Evolutionary conservation across 2,113 vertebrate species (phyloP).

Genomic region (Catharus bicknelli): DNA sequence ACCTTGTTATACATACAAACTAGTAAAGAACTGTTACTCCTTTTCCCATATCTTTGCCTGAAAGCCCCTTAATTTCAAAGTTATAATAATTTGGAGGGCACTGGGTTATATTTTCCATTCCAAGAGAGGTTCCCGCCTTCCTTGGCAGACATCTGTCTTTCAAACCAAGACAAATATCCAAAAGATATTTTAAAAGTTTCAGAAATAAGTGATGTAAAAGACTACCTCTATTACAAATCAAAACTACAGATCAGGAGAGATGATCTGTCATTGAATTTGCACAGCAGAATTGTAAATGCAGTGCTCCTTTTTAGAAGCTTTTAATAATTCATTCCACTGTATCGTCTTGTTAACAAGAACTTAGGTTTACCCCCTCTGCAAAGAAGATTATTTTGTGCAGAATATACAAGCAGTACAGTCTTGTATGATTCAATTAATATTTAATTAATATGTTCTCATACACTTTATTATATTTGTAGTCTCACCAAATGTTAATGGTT

Average conservation of each 20-base stretch:
- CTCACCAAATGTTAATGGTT: neutral
- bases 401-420: neutral
- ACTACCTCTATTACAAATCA: neutral
- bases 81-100: neutral
- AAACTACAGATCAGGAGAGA: neutral
- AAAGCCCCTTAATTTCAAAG: neutral
- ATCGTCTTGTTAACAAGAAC: neutral
- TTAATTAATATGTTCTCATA: neutral
- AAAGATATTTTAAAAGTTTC: neutral
- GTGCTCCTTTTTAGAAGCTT: neutral
- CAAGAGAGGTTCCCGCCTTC: accelerated
- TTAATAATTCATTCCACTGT: neutral
- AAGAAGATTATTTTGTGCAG: neutral
- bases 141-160: neutral
- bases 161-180: neutral
- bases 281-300: neutral
- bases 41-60: neutral
- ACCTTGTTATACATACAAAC: neutral
- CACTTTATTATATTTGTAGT: neutral
- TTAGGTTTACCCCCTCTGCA: neutral
- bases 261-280: neutral
- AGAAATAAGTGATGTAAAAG: neutral
- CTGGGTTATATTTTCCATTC: neutral
- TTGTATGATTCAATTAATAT: neutral
- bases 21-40: neutral